Evolutionary conservation across 2,888 invertebrate genomes (phyloP), one percentile per base, ranked within the genome.

Genomic region (Platypus cylindrus): DNA sequence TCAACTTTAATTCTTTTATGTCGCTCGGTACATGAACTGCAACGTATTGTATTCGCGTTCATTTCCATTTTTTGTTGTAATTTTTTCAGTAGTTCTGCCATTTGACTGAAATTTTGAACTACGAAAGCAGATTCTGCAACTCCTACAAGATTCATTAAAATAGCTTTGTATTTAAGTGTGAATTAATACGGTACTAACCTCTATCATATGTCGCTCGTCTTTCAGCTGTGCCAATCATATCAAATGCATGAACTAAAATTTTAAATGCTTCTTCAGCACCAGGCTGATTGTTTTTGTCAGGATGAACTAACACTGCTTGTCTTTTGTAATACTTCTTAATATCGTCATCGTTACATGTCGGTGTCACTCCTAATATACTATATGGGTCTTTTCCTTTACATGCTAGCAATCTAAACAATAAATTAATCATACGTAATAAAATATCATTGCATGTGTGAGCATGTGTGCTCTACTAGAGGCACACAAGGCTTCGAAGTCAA

Each of bases 251-350:
- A 51, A 89, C 90, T 46, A 94, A 66, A 56, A 94, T 91, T 66
- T 93, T 93, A 62, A 93, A 94, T 22, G 93, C 91, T 63, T 94
- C 93, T 56, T 93, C 93, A 1, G 93, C 91, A 17, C 93, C 93
- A 3, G 90, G 85, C 58, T 89, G 87, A 54, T 82, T 83, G 62
- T 93, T 94, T 65, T 94, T 94, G 58, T 94, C 93, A 0, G 94
- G 94, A 65, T 94, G 94, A 22, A 94, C 93, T 23, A 94, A 68
- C 52, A 93, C 84, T 5, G 91, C 93, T 61, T 93, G 91, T 50
- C 84, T 74, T 53, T 90, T 82, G 63, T 93, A 94, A 67, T 93
- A 91, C 37, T 85, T 80, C 56, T 89, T 86, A 51, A 95, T 89
- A 54, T 93, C 91, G 48, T 93, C 91, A 56, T 93, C 93, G 9